phyloP scores from a whole-genome alignment of 2,113 vertebrate genomes.

The Ia io region DNA sequence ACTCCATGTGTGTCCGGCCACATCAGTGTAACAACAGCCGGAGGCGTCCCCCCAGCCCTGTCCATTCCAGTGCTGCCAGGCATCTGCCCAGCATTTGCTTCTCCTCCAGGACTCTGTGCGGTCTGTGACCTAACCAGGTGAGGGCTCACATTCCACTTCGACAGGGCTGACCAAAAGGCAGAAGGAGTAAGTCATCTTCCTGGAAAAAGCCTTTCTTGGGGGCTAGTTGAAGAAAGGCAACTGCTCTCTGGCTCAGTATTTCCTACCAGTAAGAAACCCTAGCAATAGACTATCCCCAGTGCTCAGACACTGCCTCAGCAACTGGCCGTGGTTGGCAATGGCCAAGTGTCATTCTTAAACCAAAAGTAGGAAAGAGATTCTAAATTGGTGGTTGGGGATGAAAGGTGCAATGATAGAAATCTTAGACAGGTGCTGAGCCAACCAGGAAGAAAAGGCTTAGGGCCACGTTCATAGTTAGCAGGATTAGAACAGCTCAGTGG shows the following conservation, averaged over 20 bases:
- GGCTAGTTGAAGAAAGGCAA: neutral
- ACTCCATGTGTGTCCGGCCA: neutral
- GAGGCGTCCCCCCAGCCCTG: neutral
- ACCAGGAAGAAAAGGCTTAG: neutral
- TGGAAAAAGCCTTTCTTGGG: neutral
- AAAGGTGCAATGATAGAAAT: neutral
- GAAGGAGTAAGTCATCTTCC: neutral
- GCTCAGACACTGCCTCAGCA: neutral
- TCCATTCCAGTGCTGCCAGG: neutral
- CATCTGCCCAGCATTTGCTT: neutral
- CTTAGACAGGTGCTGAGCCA: neutral
- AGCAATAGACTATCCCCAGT: neutral
- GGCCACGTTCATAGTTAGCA: neutral
- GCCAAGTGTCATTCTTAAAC: neutral
- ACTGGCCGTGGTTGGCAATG: neutral
- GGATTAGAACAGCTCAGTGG: neutral
- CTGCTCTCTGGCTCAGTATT: neutral
- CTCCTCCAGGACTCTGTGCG: neutral
- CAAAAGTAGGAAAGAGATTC: neutral
- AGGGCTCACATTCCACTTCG: neutral
- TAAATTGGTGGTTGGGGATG: neutral
- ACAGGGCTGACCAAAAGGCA: neutral
- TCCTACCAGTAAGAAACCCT: neutral
- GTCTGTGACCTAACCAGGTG: neutral
- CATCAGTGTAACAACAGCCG: neutral